phyloP scores from a whole-genome alignment of 2,797 vertebrate genomes.

The Cynopterus sphinx region DNA sequence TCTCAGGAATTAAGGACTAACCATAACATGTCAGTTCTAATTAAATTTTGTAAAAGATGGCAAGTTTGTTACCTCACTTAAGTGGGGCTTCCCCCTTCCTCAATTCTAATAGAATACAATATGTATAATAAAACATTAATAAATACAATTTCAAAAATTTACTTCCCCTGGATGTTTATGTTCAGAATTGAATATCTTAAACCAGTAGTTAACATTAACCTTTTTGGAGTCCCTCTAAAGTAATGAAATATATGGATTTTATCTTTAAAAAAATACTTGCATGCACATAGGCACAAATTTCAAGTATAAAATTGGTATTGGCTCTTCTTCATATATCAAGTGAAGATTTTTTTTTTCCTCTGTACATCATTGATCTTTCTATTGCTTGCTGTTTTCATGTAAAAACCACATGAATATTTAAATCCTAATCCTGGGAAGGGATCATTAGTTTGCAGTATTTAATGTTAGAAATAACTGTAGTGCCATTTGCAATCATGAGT shows the following conservation, averaged over 20 bases:
- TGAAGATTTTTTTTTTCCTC: slow-evolving; percentile 5
- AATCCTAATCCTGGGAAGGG: neutral
- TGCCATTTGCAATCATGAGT: neutral
- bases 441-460: neutral
- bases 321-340: neutral
- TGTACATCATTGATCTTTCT: neutral
- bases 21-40: slow-evolving; percentile 80
- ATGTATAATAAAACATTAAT: slow-evolving; percentile 84
- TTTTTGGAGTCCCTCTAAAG: neutral
- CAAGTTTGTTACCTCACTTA: slow-evolving; percentile 83
- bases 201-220: neutral
- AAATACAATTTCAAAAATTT: slow-evolving; percentile 83
- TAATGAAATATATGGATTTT: neutral
- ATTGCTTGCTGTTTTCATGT: neutral
- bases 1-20: slow-evolving; percentile 89
- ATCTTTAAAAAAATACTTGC: neutral
- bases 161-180: slow-evolving; percentile 67
- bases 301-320: neutral
- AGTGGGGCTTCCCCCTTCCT: slow-evolving; percentile 44
- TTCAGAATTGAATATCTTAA: slow-evolving; percentile 67
- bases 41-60: slow-evolving; percentile 81
- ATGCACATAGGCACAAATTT: neutral
- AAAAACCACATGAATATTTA: neutral
- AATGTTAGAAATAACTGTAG: neutral
- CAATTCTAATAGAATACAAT: slow-evolving; percentile 76